phyloP scores from a whole-genome alignment of 2,888 invertebrate genomes.

The Iphiclides podalirius region DNA sequence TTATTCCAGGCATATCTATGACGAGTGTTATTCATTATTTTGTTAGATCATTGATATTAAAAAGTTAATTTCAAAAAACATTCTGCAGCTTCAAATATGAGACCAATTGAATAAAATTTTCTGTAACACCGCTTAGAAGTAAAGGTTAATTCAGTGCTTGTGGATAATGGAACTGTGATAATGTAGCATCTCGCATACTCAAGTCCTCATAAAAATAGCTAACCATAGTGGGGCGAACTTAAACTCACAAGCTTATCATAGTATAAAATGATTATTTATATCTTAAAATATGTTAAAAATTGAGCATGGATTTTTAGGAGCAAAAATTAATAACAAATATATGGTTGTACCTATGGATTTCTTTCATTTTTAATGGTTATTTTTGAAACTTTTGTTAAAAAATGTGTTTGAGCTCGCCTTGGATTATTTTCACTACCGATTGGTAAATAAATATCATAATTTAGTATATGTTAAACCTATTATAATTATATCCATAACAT shows the following conservation, averaged over 20 bases:
- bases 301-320: background rate
- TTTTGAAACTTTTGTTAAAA: background rate
- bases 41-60: no score
- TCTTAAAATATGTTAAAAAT: slow-evolving; percentile 2
- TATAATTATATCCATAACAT: no score
- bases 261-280: slow-evolving; percentile 1
- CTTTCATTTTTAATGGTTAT: background rate
- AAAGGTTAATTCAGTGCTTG: no score
- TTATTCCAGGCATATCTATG: background rate
- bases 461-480: no score
- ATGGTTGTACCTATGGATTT: background rate
- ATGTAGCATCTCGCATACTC: background rate
- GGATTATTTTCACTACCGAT: no score
- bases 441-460: no score
- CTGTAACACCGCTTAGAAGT: no score
- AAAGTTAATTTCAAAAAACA: no score
- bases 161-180: background rate
- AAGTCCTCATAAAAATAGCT: no score
- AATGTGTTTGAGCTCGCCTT: no score
- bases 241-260: background rate
- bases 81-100: no score
- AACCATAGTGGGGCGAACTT: background rate
- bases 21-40: background rate
- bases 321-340: background rate
- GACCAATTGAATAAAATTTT: no score